These are phyloP conservation scores for Hoplodrina ambigua DNA, from an alignment of 2,888 invertebrate species.

Conservation along the genomic window DNA sequence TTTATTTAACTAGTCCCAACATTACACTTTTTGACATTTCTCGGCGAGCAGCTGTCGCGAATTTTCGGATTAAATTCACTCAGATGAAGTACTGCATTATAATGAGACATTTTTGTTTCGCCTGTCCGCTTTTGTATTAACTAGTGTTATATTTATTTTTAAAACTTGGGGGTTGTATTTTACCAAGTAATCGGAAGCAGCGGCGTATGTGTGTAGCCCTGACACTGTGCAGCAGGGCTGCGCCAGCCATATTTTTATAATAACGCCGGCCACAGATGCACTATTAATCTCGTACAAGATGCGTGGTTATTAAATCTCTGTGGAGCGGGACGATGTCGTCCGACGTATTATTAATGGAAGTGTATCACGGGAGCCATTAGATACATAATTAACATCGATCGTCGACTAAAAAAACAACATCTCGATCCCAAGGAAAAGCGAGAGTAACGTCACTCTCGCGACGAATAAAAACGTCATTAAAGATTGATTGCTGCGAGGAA, in stretches of 20 bases:
- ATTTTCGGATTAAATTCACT: constrained; percentile 83
- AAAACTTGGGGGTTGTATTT: constrained; percentile 58
- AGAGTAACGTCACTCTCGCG: constrained; percentile 82
- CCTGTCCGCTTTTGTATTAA: constrained; percentile 76
- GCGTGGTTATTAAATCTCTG: constrained; percentile 88
- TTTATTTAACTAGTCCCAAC: constrained; percentile 83
- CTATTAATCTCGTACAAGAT: constrained; percentile 84
- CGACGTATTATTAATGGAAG: constrained; percentile 89
- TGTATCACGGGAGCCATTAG: constrained; percentile 90
- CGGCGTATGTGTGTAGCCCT: constrained; percentile 45
- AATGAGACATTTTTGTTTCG: constrained; percentile 83
- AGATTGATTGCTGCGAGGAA: constrained; percentile 88
- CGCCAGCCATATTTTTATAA: constrained; percentile 80
- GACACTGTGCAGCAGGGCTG: constrained; percentile 42
- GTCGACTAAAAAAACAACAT: constrained; percentile 80
- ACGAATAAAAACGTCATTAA: constrained; percentile 90
- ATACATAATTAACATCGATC: constrained; percentile 89
- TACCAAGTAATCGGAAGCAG: constrained; percentile 50
- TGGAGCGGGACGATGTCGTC: constrained; percentile 84
- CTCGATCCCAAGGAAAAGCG: constrained; percentile 75
- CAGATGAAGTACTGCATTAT: constrained; percentile 84
- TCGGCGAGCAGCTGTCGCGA: constrained; percentile 83
- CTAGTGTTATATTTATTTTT: constrained; percentile 68
- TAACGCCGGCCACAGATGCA: constrained; percentile 83
- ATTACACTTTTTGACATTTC: constrained; percentile 83